A percentile compares a stretch with the other conserved stretches of the same genome.
Evolutionary conservation across 2,888 invertebrate genomes (phyloP).

Genomic region (Ischnus inquisitorius): DNA sequence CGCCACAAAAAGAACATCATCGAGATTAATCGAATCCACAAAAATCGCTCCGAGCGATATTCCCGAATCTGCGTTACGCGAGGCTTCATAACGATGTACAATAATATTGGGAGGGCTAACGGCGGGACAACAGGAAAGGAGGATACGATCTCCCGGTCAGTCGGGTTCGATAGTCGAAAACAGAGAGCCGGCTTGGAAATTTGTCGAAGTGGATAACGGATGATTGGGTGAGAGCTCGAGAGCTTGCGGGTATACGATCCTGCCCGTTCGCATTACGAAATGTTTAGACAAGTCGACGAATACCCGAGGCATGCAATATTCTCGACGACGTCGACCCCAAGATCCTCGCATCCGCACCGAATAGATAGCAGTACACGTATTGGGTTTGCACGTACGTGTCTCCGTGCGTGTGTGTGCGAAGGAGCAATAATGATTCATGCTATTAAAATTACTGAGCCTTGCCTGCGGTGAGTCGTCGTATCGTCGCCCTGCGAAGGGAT

Average conservation of each 20-base stretch:
- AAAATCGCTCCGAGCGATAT: too few relatives aligned
- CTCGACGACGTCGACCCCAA: slow-evolving; percentile 5
- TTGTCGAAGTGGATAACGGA: slow-evolving; percentile 34
- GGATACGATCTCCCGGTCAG: not conserved
- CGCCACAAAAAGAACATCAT: too few relatives aligned
- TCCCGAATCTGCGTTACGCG: too few relatives aligned
- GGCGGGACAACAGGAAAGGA: not conserved
- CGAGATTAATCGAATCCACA: too few relatives aligned
- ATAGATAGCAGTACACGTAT: not conserved
- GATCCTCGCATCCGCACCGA: not conserved
- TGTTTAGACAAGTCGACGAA: slow-evolving; percentile 59
- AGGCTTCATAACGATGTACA: slow-evolving; percentile 24
- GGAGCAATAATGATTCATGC: slow-evolving; percentile 29
- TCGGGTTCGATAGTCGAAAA: slow-evolving; percentile 22
- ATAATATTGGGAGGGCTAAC: slow-evolving; percentile 22
- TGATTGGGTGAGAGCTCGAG: slow-evolving; percentile 49
- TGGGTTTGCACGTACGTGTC: not conserved
- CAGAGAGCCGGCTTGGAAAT: slow-evolving; percentile 31
- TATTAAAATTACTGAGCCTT: slow-evolving; percentile 34
- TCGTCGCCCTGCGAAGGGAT: slow-evolving; percentile 18
- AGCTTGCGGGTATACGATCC: slow-evolving; percentile 9
- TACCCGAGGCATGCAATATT: slow-evolving; percentile 44
- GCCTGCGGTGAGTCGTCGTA: slow-evolving; percentile 13
- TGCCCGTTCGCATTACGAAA: slow-evolving; percentile 39
- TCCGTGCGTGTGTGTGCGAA: not conserved